A percentile compares a stretch with the other conserved stretches of the same genome.
Conservation (phyloP, 2,113 vertebrate genomes). For the Romanogobio albipinnatus region DNA sequence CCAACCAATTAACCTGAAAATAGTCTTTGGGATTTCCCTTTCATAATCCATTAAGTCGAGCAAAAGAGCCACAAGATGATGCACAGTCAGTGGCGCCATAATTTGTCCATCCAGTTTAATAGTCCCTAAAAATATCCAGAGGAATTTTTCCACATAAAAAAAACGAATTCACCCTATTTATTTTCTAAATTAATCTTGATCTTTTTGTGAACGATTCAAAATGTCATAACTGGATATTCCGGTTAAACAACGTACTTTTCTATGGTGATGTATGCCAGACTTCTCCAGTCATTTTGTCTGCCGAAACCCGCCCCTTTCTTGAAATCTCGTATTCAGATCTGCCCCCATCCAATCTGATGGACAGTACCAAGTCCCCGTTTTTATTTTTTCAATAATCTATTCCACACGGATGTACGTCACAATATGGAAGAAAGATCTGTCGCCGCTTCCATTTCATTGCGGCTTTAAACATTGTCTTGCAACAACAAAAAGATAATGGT, state of each 20-base stretch:
- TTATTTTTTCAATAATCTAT: not conserved
- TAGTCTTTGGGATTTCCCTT: not conserved
- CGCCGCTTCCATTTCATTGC: not conserved
- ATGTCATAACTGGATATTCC: not conserved
- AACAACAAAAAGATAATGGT: not conserved
- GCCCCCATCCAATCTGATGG: not conserved
- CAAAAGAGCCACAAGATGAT: not conserved
- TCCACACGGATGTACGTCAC: not conserved
- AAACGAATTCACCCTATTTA: not conserved
- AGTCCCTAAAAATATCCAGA: not conserved
- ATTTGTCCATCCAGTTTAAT: not conserved
- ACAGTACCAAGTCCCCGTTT: not conserved
- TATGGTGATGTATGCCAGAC: not conserved
- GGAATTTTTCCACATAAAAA: not conserved
- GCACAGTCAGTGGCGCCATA: not conserved
- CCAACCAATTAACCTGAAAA: not conserved
- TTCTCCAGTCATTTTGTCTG: not conserved
- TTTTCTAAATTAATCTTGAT: not conserved
- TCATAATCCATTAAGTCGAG: not conserved
- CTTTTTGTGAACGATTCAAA: not conserved
- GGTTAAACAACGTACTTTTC: not conserved
- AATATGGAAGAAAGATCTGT: not conserved
- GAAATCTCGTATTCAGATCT: not conserved
- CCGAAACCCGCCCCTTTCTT: not conserved
- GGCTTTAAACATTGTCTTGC: not conserved